Evolutionary conservation across 1,140 invertebrate species (phyloP).

Genomic region (Drosophila sulfurigaster): DNA sequence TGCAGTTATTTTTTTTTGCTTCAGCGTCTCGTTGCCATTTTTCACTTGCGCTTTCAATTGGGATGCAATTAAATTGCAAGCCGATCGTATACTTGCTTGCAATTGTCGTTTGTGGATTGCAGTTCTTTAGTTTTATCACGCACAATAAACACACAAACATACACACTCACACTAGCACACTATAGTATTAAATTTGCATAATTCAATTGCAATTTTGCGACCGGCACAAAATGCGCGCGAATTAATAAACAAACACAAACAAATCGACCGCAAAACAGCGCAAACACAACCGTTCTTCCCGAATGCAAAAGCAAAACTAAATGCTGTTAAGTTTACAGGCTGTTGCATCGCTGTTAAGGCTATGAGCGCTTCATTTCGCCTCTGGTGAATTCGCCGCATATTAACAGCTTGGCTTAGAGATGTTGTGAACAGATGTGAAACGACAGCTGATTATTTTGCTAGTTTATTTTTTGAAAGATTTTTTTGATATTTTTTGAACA

Average conservation of each 20-base stretch:
- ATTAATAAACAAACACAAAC: conserved; percentile 35
- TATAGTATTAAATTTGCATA: conserved; percentile 26
- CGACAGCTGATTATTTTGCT: conserved; percentile 2
- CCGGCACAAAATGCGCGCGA: conserved; percentile 55
- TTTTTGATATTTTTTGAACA: too few species aligned
- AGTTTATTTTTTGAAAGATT: not conserved
- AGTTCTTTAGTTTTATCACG: conserved; percentile 15
- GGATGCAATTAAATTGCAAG: conserved; percentile 47
- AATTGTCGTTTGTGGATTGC: conserved; percentile 12
- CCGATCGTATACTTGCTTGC: conserved; percentile 24
- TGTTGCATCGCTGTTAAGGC: conserved; percentile 5
- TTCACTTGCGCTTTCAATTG: conserved; percentile 52
- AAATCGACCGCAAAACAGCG: conserved; percentile 1
- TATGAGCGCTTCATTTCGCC: conserved; percentile 13
- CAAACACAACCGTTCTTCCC: not conserved
- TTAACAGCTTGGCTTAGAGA: conserved; percentile 6
- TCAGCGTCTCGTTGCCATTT: conserved; percentile 23
- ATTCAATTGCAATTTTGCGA: conserved; percentile 45
- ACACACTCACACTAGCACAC: not conserved
- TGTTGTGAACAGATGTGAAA: conserved; percentile 11
- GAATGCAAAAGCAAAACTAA: conserved; percentile 11
- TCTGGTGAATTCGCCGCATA: conserved; percentile 5
- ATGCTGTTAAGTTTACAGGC: conserved; percentile 7
- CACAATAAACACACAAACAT: conserved; percentile 16
- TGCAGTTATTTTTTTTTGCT: not conserved